These are phyloP conservation scores for Paedocypris sp. DNA, from an alignment of 2,113 vertebrate genomes.

Conservation along the genomic window DNA sequence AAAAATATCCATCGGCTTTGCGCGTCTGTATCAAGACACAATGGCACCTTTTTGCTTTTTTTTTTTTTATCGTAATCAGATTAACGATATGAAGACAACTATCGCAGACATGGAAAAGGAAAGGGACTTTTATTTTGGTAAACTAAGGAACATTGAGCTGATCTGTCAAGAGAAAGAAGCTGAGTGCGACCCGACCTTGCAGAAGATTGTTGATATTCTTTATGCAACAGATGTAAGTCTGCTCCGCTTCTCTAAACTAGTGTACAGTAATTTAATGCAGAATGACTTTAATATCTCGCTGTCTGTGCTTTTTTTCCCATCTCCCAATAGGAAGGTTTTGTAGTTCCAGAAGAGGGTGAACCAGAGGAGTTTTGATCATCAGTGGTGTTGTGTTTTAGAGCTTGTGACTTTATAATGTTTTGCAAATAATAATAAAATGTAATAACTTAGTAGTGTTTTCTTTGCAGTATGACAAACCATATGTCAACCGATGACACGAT, in stretches of 20 bases:
- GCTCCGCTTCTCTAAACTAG: too few relatives aligned
- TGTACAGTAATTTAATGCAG: not conserved
- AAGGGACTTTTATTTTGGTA: constrained; percentile 97
- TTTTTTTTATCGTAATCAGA: constrained; percentile 47
- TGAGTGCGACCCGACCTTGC: constrained; percentile 82
- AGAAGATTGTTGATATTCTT: constrained; percentile 90
- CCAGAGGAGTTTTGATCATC: constrained; percentile 74
- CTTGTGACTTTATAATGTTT: constrained; percentile 24
- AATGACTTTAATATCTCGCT: not conserved
- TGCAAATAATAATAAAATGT: too few relatives aligned
- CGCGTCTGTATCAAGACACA: too few relatives aligned
- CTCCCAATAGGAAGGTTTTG: constrained; percentile 70
- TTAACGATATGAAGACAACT: constrained; percentile 78
- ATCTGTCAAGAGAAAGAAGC: constrained; percentile 96
- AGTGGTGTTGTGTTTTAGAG: too few relatives aligned
- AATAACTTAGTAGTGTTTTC: too few relatives aligned
- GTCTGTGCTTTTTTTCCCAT: not conserved
- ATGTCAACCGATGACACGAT: too few relatives aligned
- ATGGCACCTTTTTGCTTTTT: too few relatives aligned
- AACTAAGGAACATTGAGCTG: constrained; percentile 91
- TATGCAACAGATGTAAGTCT: constrained; percentile 62
- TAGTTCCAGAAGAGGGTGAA: constrained; percentile 71
- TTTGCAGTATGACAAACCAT: too few relatives aligned
- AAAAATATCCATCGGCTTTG: not conserved
- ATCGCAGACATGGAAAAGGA: constrained; percentile 95